Conservation (phyloP, 2,113 vertebrate genomes). For the Sorex fumeus region DNA sequence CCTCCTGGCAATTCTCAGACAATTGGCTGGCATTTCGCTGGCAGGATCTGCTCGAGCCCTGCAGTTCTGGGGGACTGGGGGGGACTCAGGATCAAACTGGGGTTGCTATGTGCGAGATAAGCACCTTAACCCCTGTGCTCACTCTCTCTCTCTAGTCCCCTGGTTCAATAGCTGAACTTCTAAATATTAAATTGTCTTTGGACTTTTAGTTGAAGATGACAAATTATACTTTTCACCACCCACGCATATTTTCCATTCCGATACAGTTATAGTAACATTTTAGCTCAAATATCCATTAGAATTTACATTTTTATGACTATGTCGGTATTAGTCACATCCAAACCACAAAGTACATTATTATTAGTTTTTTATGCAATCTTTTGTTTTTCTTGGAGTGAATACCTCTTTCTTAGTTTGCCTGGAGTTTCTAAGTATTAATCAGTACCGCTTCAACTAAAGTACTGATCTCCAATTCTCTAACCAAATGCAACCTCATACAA, state of each 20-base stretch:
- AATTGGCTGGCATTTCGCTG: too few species aligned
- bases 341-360: slow-evolving; percentile 30
- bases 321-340: slow-evolving; percentile 55
- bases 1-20: too few species aligned
- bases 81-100: not conserved
- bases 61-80: too few species aligned
- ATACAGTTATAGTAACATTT: slow-evolving; percentile 7
- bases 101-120: not conserved
- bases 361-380: slow-evolving; percentile 45
- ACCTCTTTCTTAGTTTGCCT: slow-evolving; percentile 23
- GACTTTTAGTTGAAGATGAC: not conserved
- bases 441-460: not conserved
- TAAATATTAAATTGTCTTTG: slow-evolving; percentile 36
- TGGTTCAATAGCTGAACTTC: not conserved
- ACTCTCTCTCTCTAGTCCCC: not conserved
- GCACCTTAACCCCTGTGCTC: not conserved
- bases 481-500: not conserved
- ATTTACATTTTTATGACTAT: slow-evolving; percentile 49
- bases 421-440: slow-evolving; percentile 50
- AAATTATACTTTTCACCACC: slow-evolving; percentile 17
- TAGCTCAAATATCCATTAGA: slow-evolving; percentile 19
- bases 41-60: too few species aligned
- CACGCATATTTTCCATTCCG: not conserved
- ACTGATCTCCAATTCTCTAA: slow-evolving; percentile 20
- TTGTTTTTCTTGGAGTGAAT: slow-evolving; percentile 56